phyloP scores from a whole-genome alignment of 2,888 invertebrate species.

The Lithophane ornitopus region DNA sequence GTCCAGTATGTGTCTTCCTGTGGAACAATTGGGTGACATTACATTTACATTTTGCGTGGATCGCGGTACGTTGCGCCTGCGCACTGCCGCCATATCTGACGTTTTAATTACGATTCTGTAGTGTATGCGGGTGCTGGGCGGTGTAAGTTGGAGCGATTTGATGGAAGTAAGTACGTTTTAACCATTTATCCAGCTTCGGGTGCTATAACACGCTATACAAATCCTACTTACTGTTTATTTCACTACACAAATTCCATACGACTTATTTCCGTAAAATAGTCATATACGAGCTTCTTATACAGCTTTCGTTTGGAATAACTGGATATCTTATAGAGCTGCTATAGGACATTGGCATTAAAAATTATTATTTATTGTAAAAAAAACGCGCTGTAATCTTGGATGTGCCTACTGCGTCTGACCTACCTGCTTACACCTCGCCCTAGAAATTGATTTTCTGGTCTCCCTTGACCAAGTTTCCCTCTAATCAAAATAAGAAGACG shows the following conservation, averaged over 20 bases:
- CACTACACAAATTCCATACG: background rate
- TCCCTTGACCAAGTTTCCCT: background rate
- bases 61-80: constrained; percentile 67
- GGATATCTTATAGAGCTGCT: background rate
- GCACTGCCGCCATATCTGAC: constrained; percentile 84
- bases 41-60: constrained; percentile 79
- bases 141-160: constrained; percentile 58
- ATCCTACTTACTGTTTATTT: too few species aligned
- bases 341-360: background rate
- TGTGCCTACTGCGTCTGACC: background rate
- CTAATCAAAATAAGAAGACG: too few species aligned
- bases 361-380: background rate
- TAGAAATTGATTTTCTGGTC: background rate
- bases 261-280: background rate
- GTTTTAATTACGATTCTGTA: constrained; percentile 87
- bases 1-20: constrained; percentile 67
- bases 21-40: constrained; percentile 72
- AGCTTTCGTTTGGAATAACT: background rate
- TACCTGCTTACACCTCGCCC: background rate
- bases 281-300: background rate
- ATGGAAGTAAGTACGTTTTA: constrained; percentile 1
- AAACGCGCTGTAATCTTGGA: too few species aligned
- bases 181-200: too few species aligned
- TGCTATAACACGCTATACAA: too few species aligned
- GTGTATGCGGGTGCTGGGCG: constrained; percentile 70